Evolutionary conservation across 2,113 vertebrate genomes (phyloP), one percentile per base, ranked within the genome.

Genomic region (Mola mola): DNA sequence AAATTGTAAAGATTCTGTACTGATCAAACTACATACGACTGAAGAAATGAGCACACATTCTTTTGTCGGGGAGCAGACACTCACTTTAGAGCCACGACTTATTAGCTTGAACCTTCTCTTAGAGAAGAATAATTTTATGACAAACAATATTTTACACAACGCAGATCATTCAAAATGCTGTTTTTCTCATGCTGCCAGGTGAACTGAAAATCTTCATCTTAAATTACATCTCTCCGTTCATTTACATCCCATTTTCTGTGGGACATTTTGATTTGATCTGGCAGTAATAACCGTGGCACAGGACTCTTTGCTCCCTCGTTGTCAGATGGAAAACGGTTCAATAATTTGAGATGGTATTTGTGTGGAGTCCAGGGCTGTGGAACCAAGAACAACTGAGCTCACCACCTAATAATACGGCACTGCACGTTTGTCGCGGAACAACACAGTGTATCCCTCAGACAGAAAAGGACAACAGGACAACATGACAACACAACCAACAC

Each of bases 121-220:
- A 84, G 94, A 96, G 94, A 96, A 94, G 93, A 94, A 84, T 89
- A 3, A 8, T 12, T 42, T 53, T 26, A 63, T 51, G 46, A 53
- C 8, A 44, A 49, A 73, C 21, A 49, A 37, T 19, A 34, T 53
- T 51, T 71, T 41, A 68, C 29, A 65, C 21, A 44, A 46, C 53
- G 75, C 21, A 2, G 0, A 46, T 47, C 17, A 51, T 24, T 33
- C 22, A 6, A 12, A 48, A 20, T 3, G 20, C 2, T 1, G 5
- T 26, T 63, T 2, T 36, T 55, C 44, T 73, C 26, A 50, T 29
- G 19, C 16, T 33, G 22, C n/a, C n/a, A n/a, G n/a, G n/a, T n/a
- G n/a, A n/a, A n/a, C n/a, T n/a, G n/a, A n/a, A 60, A 10, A 9
- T 5, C 29, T 8, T 10, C 29, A 31, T 12, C 10, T 12, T 7